Evolutionary conservation across 2,113 vertebrate genomes (phyloP).

Genomic region (Pseudopodoces humilis): DNA sequence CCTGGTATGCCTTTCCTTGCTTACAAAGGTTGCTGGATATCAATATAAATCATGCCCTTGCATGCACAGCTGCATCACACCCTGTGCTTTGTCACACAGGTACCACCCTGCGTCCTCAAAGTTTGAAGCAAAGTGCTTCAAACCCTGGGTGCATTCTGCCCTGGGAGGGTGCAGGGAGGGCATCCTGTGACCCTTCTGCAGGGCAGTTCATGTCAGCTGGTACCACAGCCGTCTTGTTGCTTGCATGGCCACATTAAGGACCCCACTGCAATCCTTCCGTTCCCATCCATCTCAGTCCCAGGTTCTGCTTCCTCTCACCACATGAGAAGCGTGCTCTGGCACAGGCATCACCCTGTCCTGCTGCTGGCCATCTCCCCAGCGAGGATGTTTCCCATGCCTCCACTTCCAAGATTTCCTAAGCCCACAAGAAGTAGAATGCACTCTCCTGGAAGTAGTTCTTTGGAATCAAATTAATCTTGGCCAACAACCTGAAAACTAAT

Average conservation of each 20-base stretch:
- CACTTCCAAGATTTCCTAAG: not conserved
- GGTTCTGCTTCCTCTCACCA: not conserved
- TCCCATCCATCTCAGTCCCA: not conserved
- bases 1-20: not conserved
- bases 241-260: not conserved
- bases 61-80: not conserved
- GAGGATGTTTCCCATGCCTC: not conserved
- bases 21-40: not conserved
- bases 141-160: not conserved
- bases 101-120: not conserved
- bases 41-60: not conserved
- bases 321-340: accelerated
- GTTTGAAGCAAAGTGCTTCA: not conserved
- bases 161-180: not conserved
- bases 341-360: not conserved
- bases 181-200: accelerated
- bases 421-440: not conserved
- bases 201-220: not conserved
- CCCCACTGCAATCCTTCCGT: not conserved
- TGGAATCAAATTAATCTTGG: not conserved
- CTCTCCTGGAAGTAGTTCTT: not conserved
- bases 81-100: not conserved
- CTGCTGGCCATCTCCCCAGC: not conserved
- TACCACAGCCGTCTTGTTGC: not conserved
- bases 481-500: not conserved